Base-by-base conservation (phyloP, 2,888 invertebrate species). In the Helicoverpa assulta region DNA sequence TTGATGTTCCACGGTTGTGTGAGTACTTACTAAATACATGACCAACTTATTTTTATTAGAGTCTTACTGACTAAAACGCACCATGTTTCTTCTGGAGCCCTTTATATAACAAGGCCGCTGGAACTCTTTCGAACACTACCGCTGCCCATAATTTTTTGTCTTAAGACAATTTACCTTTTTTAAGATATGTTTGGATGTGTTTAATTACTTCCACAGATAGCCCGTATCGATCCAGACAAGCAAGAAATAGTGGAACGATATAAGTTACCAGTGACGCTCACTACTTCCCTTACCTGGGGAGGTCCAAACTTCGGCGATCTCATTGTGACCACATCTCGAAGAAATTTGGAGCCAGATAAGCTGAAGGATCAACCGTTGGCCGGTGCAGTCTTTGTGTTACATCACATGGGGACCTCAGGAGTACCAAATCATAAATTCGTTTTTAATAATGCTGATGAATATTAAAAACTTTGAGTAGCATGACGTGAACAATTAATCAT, bases 281-380 rank as follows among this genome's bases (percentile, higher is more conserved):
- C 96, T 0, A 97, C 97, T 0, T 97, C 97, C 0, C 94, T 96
- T 33, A 92, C 96, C 29, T 97, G 97, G 88, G 97, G 97, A 2
- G 97, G 97, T 0, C 89, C 91, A 0, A 85, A 94, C 56, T 86
- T 96, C 19, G 96, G 96, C 67, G 94, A 94, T 53, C 90, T 97
- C 21, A 97, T 96, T 76, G 96, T 97, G 1, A 97, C 97, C 4
- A 94, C 96, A 0, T 96, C 96, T 2, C 85, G 87, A 5, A 65
- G 85, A 5, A 92, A 91, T 14, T 70, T 87, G 78, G 60, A 69
- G n/a, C 19, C 26, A 0, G 26, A 51, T 0, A n/a, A 66, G 29
- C 50, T 83, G 6, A 47, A 56, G 14, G 1, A 51, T 4, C 59
- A 83, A 18, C 84, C 86, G 4, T 74, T 84, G 0, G 70, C 89